Percentiles rank a stretch among this genome's conserved stretches.
Conservation (phyloP, 2,113 vertebrate species). For the Mesitornis unicolor region DNA sequence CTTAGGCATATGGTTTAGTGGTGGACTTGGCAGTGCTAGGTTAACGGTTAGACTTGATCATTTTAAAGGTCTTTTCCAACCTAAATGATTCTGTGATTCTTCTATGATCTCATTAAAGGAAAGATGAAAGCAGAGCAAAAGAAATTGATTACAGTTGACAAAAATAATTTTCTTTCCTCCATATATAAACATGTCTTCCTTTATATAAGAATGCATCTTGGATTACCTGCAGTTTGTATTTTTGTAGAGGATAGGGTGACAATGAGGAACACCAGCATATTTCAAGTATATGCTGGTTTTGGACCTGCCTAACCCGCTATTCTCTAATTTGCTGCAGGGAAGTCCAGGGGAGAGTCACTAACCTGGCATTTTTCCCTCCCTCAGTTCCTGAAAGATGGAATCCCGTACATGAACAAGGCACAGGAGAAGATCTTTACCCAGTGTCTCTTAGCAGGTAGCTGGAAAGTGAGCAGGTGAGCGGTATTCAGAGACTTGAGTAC, state of each 20-base stretch:
- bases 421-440: conserved; percentile 70
- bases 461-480: conserved; percentile 58
- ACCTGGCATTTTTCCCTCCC: neutral
- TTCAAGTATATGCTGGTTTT: neutral
- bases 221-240: neutral
- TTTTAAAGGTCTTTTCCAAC: too few species aligned
- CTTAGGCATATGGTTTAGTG: too few species aligned
- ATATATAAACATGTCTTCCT: neutral
- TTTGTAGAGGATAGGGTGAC: neutral
- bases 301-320: neutral
- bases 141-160: neutral
- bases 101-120: neutral
- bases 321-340: neutral
- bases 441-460: conserved; percentile 46
- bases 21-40: too few species aligned
- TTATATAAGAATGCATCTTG: neutral
- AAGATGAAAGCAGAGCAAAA: neutral
- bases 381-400: conserved; percentile 78
- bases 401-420: conserved; percentile 75
- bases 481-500: neutral
- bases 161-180: neutral
- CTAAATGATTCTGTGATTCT: too few species aligned
- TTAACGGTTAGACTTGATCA: too few species aligned
- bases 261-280: neutral
- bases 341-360: neutral